phyloP scores from a whole-genome alignment of 2,888 invertebrate species.

The Epinotia brunnichana region DNA sequence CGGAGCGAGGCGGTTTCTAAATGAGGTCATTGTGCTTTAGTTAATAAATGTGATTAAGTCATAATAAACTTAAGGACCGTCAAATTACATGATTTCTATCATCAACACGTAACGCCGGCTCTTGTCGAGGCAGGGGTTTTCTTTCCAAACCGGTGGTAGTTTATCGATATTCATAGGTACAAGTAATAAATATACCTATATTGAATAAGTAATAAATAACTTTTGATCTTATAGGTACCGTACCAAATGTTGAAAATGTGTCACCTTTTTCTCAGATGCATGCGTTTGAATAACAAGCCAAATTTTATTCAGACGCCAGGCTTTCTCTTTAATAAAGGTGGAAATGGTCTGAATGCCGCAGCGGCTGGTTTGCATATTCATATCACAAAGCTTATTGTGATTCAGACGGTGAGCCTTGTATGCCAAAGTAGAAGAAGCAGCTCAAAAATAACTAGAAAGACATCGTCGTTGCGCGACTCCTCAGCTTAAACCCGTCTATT shows the following conservation, averaged over 20 bases:
- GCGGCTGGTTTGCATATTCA: slow-evolving; percentile 16
- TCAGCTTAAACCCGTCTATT: not conserved
- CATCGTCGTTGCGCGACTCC: not conserved
- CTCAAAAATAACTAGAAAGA: not conserved
- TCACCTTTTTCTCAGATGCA: slow-evolving; percentile 4
- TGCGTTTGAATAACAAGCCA: slow-evolving; percentile 6
- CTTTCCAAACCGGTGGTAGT: too few species aligned
- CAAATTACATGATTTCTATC: too few species aligned
- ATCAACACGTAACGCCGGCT: too few species aligned
- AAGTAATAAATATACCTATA: too few species aligned
- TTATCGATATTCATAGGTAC: too few species aligned
- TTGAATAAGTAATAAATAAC: too few species aligned
- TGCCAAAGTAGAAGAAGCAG: not conserved
- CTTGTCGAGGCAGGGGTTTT: too few species aligned
- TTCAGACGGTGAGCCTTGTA: slow-evolving; percentile 5
- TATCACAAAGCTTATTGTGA: slow-evolving; percentile 25
- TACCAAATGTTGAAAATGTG: too few species aligned
- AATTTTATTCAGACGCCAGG: not conserved
- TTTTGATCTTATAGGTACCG: too few species aligned
- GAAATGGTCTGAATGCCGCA: not conserved
- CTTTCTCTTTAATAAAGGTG: not conserved
- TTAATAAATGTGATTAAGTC: slow-evolving; percentile 15
- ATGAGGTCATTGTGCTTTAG: slow-evolving; percentile 19
- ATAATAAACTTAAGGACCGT: not conserved
- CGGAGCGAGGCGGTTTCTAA: slow-evolving; percentile 10